phyloP scores from a whole-genome alignment of 2,797 vertebrate species.

The Distichodus sexfasciatus region DNA sequence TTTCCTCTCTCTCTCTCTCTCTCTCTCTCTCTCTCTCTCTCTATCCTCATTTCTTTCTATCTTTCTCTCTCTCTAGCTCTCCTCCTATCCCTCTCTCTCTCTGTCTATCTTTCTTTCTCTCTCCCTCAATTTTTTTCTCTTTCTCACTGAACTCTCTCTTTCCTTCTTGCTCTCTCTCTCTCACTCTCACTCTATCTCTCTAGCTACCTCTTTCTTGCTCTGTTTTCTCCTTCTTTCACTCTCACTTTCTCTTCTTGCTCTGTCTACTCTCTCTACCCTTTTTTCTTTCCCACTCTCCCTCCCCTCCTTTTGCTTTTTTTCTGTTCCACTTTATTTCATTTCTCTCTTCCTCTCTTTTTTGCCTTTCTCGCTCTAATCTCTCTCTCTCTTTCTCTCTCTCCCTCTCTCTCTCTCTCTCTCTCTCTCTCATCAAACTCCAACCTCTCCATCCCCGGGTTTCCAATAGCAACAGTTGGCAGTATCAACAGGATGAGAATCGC shows the following conservation, averaged over 20 bases:
- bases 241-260: too few relatives aligned
- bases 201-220: neutral
- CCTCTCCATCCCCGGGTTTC: constrained; percentile 16
- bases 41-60: neutral
- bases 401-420: neutral
- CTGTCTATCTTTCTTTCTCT: neutral
- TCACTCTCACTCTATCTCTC: neutral
- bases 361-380: neutral
- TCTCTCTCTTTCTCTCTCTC: too few relatives aligned
- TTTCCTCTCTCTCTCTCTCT: neutral
- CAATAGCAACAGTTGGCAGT: constrained; percentile 33
- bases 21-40: neutral
- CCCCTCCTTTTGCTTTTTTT: neutral
- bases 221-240: neutral
- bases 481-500: neutral
- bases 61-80: neutral
- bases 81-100: neutral
- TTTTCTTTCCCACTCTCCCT: neutral
- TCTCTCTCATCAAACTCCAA: constrained; percentile 26
- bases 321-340: neutral
- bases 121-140: neutral
- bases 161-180: too few relatives aligned
- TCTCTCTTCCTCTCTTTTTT: neutral
- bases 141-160: too few relatives aligned
- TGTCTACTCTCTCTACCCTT: too few relatives aligned